Base-by-base conservation (phyloP, 1,140 invertebrate species). In the Philopotamus ludificatus region DNA sequence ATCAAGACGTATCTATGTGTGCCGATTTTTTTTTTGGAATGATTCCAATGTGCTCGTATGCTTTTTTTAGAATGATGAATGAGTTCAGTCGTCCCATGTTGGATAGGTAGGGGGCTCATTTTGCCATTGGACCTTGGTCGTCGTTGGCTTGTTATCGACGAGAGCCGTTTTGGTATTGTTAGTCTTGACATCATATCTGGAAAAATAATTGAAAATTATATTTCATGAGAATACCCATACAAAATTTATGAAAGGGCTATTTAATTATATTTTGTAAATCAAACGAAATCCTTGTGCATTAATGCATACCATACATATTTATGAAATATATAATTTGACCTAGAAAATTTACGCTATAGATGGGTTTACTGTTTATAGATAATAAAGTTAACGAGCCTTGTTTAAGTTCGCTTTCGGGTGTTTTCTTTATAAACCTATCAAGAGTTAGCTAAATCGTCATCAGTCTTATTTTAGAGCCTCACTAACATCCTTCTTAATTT, bases 101-200 rank as follows among this genome's bases (percentile, higher is more conserved):
- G 77, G 74, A 67, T 76, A 79, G 44, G 74, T 73, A 34, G 67
- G 66, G 57, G 73, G 71, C 68, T 79, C 76, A 60, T 66, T 75
- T 64, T 65, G 63, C 69, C 66, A 70, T 15, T 51, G 53, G 28
- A 54, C 59, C 45, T 64, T 53, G 39, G 66, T 65, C 70, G 65
- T 67, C 42, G 42, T 16, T 8, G 55, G 18, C 47, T 70, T 70
- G 20, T 57, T 47, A 9, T 67, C 67, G 15, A 71, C 72, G 8
- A 76, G 72, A 10, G 76, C 72, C 7, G 75, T 75, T 67, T 74
- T 74, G 15, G 76, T 79, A 51, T 77, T 76, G 58, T 79, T 78
- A 21, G 76, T 79, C 65, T 76, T 68, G 23, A 77, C 70, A 58
- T 78, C 77, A 65, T 75, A 79, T 47, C 75, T 70, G 54, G 42